Evolutionary conservation across 2,113 vertebrate genomes (phyloP).

Genomic region (Megaleporinus macrocephalus): DNA sequence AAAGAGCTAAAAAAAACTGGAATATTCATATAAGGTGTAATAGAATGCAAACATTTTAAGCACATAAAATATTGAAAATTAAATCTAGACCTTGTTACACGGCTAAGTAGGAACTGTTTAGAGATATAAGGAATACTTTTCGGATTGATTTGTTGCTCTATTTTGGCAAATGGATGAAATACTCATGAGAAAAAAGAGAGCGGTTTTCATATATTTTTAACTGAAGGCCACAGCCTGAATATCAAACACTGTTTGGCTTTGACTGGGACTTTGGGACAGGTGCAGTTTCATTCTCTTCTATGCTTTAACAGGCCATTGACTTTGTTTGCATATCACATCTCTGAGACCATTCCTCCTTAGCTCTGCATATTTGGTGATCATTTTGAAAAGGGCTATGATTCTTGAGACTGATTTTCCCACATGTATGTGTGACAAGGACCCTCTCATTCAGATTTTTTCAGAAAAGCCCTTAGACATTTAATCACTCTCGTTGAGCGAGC

Average conservation of each 20-base stretch:
- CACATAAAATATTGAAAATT: not conserved
- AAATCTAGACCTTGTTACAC: not conserved
- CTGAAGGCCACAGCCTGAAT: not conserved
- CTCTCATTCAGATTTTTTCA: conserved; percentile 36
- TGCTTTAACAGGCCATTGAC: not conserved
- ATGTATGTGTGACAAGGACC: conserved; percentile 30
- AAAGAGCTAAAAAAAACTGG: too few relatives aligned
- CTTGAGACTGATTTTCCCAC: conserved; percentile 27
- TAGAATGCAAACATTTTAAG: too few relatives aligned
- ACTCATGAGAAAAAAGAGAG: not conserved
- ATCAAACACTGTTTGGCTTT: not conserved
- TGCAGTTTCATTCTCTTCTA: conserved; percentile 12
- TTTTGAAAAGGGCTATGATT: conserved; percentile 9
- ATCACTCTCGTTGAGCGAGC: conserved; percentile 50
- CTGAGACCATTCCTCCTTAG: not conserved
- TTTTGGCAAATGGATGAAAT: not conserved
- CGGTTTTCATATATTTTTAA: not conserved
- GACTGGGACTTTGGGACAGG: not conserved
- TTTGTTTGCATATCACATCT: conserved; percentile 21
- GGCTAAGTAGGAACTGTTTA: not conserved
- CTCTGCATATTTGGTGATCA: not conserved
- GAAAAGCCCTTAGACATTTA: conserved; percentile 51
- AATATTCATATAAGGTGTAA: too few relatives aligned
- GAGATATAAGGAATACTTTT: too few relatives aligned
- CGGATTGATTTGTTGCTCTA: not conserved